These are phyloP conservation scores for Drosophila subsilvestris DNA, from an alignment of 2,888 invertebrate genomes.

Conservation along the genomic window DNA sequence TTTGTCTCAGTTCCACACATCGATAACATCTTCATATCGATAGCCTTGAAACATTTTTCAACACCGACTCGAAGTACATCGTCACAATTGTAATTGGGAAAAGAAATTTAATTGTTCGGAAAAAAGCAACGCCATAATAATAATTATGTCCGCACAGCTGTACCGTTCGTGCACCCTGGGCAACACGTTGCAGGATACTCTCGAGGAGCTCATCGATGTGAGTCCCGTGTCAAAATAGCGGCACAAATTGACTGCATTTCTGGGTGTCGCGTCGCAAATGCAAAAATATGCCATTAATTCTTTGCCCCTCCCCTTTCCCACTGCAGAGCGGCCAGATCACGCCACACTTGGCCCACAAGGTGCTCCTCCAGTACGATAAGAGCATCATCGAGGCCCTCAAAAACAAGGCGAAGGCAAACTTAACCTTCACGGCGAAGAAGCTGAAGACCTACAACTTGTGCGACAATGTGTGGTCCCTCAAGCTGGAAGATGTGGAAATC, in stretches of 20 bases:
- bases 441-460: slow-evolving; percentile 96
- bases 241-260: no score
- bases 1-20: not conserved
- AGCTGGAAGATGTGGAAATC: slow-evolving; percentile 98
- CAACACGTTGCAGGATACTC: slow-evolving; percentile 97
- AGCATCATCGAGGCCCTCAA: slow-evolving; percentile 97
- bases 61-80: not conserved
- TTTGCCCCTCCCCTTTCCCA: slow-evolving; percentile 10
- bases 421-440: slow-evolving; percentile 96
- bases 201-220: slow-evolving; percentile 98
- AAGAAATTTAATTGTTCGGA: not conserved
- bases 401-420: slow-evolving; percentile 94
- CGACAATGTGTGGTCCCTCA: slow-evolving; percentile 99
- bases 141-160: slow-evolving; percentile 95
- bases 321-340: slow-evolving; percentile 97
- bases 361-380: slow-evolving; percentile 97
- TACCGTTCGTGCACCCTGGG: slow-evolving; percentile 99
- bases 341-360: slow-evolving; percentile 95
- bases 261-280: not conserved
- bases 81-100: not conserved
- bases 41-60: not conserved
- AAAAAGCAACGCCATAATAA: not conserved
- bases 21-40: not conserved
- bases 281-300: slow-evolving; percentile 4
- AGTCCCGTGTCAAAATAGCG: slow-evolving; percentile 11